These are phyloP conservation scores for Callospermophilus lateralis DNA, from an alignment of 2,113 vertebrate species.

Conservation along the genomic window DNA sequence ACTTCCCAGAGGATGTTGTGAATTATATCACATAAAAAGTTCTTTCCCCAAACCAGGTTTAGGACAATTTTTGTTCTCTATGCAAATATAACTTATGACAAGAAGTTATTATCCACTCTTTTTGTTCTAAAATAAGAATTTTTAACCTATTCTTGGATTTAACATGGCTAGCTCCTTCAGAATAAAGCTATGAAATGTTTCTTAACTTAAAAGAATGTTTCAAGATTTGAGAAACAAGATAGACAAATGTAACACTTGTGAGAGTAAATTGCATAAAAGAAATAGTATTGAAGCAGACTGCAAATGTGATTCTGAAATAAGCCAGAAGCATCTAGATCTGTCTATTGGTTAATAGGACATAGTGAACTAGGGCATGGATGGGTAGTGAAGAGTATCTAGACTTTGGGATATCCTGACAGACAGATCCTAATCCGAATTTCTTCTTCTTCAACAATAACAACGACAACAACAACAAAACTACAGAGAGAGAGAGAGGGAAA, in stretches of 20 bases:
- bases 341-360: neutral
- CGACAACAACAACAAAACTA: too few relatives aligned
- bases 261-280: neutral
- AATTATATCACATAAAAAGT: slow-evolving; percentile 56
- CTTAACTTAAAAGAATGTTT: slow-evolving; percentile 41
- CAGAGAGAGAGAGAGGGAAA: neutral
- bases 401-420: neutral
- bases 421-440: neutral
- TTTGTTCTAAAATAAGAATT: slow-evolving; percentile 50
- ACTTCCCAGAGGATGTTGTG: slow-evolving; percentile 60
- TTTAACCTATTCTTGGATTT: slow-evolving; percentile 64
- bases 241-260: neutral
- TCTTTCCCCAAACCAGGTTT: slow-evolving; percentile 5
- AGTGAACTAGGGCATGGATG: neutral
- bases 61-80: slow-evolving; percentile 54
- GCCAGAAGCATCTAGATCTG: neutral
- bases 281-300: neutral
- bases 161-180: slow-evolving; percentile 24
- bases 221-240: neutral
- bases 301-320: slow-evolving; percentile 7
- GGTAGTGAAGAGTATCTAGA: neutral
- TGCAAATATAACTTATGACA: slow-evolving; percentile 51
- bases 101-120: slow-evolving; percentile 33
- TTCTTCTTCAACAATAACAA: neutral
- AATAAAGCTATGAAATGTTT: slow-evolving; percentile 48